Evolutionary conservation across 1,140 invertebrate species (phyloP).

Genomic region (Aphelenchoides fujianensis): DNA sequence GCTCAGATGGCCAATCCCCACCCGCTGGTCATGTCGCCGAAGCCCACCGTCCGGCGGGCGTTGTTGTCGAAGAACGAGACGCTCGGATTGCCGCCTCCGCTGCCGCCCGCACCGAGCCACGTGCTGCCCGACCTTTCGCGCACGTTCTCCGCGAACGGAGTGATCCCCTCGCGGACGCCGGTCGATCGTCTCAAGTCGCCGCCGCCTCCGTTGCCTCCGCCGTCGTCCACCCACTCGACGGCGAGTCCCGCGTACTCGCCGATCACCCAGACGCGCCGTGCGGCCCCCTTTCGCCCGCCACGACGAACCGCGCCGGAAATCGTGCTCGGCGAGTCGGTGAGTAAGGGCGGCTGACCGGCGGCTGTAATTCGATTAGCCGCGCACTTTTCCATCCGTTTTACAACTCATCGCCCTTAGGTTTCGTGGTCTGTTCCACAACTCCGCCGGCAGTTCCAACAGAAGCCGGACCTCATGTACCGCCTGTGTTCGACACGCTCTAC

Average conservation of each 20-base stretch:
- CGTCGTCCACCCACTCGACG: background rate
- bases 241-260: background rate
- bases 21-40: background rate
- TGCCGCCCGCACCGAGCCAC: background rate
- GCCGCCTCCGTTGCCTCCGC: background rate
- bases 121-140: background rate
- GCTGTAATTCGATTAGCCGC: too few species aligned
- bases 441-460: constrained; percentile 18
- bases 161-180: background rate
- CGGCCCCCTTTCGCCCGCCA: constrained; percentile 10
- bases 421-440: constrained; percentile 19
- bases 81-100: background rate
- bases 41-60: background rate
- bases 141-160: background rate
- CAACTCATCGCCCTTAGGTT: too few species aligned
- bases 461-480: constrained; percentile 14
- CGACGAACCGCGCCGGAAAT: constrained; percentile 20
- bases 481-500: constrained; percentile 25
- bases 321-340: background rate
- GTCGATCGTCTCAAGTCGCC: background rate
- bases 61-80: constrained; percentile 7
- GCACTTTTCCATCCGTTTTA: too few species aligned
- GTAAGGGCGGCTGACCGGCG: background rate
- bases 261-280: background rate
- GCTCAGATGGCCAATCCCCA: background rate